Base-by-base conservation (phyloP, 2,797 vertebrate species). In the Hipposideros larvatus region DNA sequence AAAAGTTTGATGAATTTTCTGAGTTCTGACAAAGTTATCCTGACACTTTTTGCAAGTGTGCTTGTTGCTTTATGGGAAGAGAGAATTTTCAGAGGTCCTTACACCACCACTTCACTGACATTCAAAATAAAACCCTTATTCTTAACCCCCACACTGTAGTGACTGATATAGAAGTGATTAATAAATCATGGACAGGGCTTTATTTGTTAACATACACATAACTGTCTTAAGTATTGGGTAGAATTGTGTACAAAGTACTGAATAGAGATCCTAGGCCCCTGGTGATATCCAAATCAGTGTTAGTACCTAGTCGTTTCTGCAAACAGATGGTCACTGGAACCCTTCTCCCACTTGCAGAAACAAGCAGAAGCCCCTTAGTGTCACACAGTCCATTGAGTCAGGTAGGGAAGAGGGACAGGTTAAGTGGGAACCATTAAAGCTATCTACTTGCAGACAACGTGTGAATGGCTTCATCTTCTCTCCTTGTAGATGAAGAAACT, bases 41-140 rank as follows among this genome's bases (percentile, higher is more conserved):
- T 34, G 41, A 80, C 65, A 80, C 66, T 59, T 80, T 80, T 34
- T 80, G 11, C 41, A 43, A 89, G 26, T 41, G 19, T 89, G 78
- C 26, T 66, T 55, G 34, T 68, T 66, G 61, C 46, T 68, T 89
- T 68, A 55, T 18, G 26, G 19, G 19, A 89, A 75, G 22, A 88
- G 4, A 78, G 1, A 41, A 66, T 43, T 75, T 95, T 87, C 59
- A 57, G 15, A 75, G 28, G 70, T 37, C n/a, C 21, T 82, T 74
- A 75, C 7, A 28, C 48, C 18, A 70, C 19, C 14, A 34, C 28
- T 89, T 61, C 34, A 70, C 43, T 92, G 16, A 65, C 11, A 19
- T 26, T 70, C 48, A 93, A 80, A 71, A 10, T 43, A 79, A 93
- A 95, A 90, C 18, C 24, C 61, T 78, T 46, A 80, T 5, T 88